Evolutionary conservation across 2,888 invertebrate species (phyloP).

Genomic region (Pinctada fucata): DNA sequence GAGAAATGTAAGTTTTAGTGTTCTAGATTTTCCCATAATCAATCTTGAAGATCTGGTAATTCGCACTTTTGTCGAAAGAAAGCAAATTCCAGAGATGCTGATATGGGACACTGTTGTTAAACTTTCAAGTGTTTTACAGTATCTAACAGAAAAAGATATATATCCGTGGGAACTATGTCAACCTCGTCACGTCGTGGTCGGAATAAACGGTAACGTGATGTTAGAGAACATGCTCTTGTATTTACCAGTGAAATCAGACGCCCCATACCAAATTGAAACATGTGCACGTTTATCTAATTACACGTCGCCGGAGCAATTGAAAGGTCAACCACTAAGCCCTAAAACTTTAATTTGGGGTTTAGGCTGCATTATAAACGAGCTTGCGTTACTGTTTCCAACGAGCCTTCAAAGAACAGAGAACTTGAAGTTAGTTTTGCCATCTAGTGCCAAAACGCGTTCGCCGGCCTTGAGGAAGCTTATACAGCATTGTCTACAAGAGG

Average conservation of each 20-base stretch:
- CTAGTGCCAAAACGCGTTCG: not conserved
- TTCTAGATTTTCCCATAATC: slow-evolving; percentile 67
- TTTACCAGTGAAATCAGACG: slow-evolving; percentile 53
- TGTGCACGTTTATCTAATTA: slow-evolving; percentile 44
- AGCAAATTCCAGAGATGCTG: slow-evolving; percentile 61
- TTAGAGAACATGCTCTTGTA: slow-evolving; percentile 67
- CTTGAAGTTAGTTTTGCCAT: not conserved
- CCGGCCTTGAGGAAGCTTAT: not conserved
- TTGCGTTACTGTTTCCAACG: slow-evolving; percentile 50
- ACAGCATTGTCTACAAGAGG: not conserved
- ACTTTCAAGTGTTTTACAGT: slow-evolving; percentile 63
- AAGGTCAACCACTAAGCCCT: slow-evolving; percentile 41
- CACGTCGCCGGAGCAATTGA: slow-evolving; percentile 55
- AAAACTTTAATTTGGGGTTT: slow-evolving; percentile 61
- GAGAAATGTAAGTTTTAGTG: slow-evolving; percentile 61
- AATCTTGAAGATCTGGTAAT: slow-evolving; percentile 65
- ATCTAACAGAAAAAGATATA: slow-evolving; percentile 56
- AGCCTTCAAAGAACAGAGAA: slow-evolving; percentile 24
- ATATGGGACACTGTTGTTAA: slow-evolving; percentile 63
- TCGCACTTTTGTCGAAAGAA: slow-evolving; percentile 57
- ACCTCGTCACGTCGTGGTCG: slow-evolving; percentile 61
- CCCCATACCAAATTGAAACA: slow-evolving; percentile 51
- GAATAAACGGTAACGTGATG: slow-evolving; percentile 59
- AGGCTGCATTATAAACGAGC: slow-evolving; percentile 60
- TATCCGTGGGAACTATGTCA: slow-evolving; percentile 62